Evolutionary conservation across 2,797 vertebrate species (phyloP).

Genomic region (Sciaenops ocellatus): DNA sequence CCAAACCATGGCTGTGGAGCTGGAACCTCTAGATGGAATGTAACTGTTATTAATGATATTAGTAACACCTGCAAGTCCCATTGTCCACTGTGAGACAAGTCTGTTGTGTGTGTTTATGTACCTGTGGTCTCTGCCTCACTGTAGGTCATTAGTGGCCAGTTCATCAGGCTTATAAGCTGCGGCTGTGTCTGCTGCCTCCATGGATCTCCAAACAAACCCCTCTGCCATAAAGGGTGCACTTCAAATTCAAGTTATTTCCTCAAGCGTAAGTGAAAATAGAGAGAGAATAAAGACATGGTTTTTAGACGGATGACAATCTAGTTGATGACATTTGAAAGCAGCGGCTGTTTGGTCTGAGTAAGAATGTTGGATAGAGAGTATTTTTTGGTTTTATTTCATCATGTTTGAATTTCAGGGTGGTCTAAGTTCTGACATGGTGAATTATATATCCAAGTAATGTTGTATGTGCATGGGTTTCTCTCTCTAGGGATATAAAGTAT

Average conservation of each 20-base stretch:
- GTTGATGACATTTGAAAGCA: constrained; percentile 37
- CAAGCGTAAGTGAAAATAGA: constrained; percentile 9
- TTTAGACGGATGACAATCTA: constrained; percentile 68
- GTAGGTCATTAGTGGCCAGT: no score
- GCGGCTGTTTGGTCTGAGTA: constrained; percentile 7
- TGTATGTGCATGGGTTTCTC: constrained; percentile 72
- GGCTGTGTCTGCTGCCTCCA: constrained; percentile 13
- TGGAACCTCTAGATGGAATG: not conserved
- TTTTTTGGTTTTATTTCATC: constrained; percentile 44
- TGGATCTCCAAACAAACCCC: constrained; percentile 11
- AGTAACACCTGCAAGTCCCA: constrained; percentile 3
- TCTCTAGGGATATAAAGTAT: constrained; percentile 68
- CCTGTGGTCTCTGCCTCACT: not conserved
- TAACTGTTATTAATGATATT: not conserved
- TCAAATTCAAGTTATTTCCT: constrained; percentile 15
- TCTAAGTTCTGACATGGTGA: constrained; percentile 55
- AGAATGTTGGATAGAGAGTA: constrained; percentile 4
- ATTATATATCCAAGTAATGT: constrained; percentile 63
- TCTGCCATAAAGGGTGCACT: constrained; percentile 2
- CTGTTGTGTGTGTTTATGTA: not conserved
- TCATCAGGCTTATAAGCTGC: constrained; percentile 24
- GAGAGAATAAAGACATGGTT: not conserved
- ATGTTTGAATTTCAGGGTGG: constrained; percentile 50
- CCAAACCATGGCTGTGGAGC: constrained; percentile 8
- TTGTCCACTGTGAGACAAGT: not conserved